Base-by-base conservation (phyloP, 2,888 invertebrate species). In the Drosophila pegasa region DNA sequence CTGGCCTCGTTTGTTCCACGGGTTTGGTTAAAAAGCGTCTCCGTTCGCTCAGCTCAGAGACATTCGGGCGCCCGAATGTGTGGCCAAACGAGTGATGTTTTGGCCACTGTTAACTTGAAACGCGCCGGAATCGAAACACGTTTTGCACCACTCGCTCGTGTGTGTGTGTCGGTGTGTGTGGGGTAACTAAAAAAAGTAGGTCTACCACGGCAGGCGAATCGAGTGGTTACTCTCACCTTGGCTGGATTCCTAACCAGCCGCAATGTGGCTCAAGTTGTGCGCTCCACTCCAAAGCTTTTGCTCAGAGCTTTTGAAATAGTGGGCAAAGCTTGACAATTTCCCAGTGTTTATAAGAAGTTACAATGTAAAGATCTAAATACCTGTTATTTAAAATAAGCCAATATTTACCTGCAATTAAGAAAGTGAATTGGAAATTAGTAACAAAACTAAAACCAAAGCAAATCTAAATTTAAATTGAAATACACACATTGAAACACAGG, bases 351-450 rank as follows among this genome's bases (percentile, higher is more conserved):
- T 12, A 58, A 10, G 51, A 70, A 29, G 58, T 56, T 37, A 41
- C 0, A 40, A 52, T 62, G 10, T 3, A 43, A 43, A 45, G 57
- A 54, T 67, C 35, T 14, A 79, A 86, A 85, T 84, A 84, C 86
- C 84, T 87, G 83, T 62, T 64, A 45, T 70, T 63, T 52, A 12
- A 64, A 54, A 16, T 20, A 40, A 40, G 33, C 58, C 75, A 75
- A 82, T 85, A 87, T 57, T 87, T 87, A 87, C 86, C 86, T 88
- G 86, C 8, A 88, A 86, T 25, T 71, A 87, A 61, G 85, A 10
- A 68, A 66, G 22, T 27, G 31, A 63, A 33, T 38, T 7, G 2
- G 4, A 50, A 70, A 60, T 73, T 47, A 71, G 64, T 64, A 9
- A 27, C 18, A 2, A 0, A 45, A 55, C 18, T 1, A 6, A 10